phyloP scores from a whole-genome alignment of 2,113 vertebrate species.

The Vulpes lagopus region DNA sequence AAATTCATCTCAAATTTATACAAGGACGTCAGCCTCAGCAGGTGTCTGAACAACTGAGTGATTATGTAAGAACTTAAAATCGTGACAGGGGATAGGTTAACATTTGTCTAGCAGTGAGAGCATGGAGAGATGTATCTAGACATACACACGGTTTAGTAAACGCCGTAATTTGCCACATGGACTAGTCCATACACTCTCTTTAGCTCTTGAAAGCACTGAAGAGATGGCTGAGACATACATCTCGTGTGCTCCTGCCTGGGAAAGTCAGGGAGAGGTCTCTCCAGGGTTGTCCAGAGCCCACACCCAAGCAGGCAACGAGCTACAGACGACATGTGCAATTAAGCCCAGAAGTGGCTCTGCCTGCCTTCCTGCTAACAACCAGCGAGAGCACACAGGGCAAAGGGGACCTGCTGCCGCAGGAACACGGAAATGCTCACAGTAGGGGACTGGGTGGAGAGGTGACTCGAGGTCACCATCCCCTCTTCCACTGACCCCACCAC shows the following conservation, averaged over 20 bases:
- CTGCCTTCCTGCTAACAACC: not conserved
- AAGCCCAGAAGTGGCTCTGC: not conserved
- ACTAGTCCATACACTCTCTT: not conserved
- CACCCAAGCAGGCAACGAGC: not conserved
- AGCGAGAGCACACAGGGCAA: not conserved
- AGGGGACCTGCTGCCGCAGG: not conserved
- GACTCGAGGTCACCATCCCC: not conserved
- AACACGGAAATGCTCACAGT: not conserved
- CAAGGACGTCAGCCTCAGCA: not conserved
- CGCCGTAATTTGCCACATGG: not conserved
- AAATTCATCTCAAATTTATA: constrained; percentile 1
- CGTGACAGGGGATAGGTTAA: not conserved
- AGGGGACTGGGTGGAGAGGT: not conserved
- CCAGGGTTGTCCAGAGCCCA: not conserved
- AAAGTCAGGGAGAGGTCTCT: not conserved
- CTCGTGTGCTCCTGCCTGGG: not conserved
- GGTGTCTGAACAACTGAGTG: not conserved
- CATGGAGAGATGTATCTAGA: not conserved
- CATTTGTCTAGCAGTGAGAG: not conserved
- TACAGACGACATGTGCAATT: not conserved
- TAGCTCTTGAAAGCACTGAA: not conserved
- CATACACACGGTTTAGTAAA: not conserved
- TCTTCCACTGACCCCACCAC: not conserved
- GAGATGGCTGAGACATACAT: not conserved
- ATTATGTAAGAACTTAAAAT: not conserved